Base-by-base conservation (phyloP, 2,888 invertebrate species). In the Eledona agricola region DNA sequence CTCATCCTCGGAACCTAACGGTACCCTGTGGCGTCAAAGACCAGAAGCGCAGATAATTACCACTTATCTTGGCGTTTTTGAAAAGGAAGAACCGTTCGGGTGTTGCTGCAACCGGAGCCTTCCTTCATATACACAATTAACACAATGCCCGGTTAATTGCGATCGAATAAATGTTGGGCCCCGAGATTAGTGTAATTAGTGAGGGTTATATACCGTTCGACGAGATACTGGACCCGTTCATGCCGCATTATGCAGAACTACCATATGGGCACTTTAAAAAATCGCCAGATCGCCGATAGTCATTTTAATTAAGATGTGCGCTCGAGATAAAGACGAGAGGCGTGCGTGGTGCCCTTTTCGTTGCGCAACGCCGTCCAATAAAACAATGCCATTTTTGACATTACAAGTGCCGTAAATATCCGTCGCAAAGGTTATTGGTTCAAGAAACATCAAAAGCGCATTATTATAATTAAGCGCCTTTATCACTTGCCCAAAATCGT, bases 401-500 rank as follows among this genome's bases (percentile, higher is more conserved):
- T 40, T 40, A 26, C 17, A 28, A 1, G 17, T 9, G 38, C 13
- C 3, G 16, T 17, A 40, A 28, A 40, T 40, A 28, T 6, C 6
- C n/a, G n/a, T n/a, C 12, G 19, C 3, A 42, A 42, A 42, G 42
- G 29, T 42, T 42, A 42, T 29, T 42, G 29, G 42, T 31, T 42
- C 42, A 42, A 42, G 42, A 16, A 42, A 42, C 42, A 42, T 42
- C 42, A 42, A 42, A 42, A 29, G 29, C 31, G 31, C 42, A 42
- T 42, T 42, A 42, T 42, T 42, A 42, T 42, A 29, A 42, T 31
- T 17, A 40, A 40, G 40, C 20, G 28, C 28, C 40, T 40, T 38
- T 38, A 38, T 38, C 38, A 16, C 25, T 16, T 20, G 19, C 10
- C 19, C 34, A 23, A 23, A 23, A 19, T 40, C 11, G 31, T 31